These are phyloP conservation scores for Elaphurus davidianus DNA, from an alignment of 2,113 vertebrate genomes.

Conservation along the genomic window DNA sequence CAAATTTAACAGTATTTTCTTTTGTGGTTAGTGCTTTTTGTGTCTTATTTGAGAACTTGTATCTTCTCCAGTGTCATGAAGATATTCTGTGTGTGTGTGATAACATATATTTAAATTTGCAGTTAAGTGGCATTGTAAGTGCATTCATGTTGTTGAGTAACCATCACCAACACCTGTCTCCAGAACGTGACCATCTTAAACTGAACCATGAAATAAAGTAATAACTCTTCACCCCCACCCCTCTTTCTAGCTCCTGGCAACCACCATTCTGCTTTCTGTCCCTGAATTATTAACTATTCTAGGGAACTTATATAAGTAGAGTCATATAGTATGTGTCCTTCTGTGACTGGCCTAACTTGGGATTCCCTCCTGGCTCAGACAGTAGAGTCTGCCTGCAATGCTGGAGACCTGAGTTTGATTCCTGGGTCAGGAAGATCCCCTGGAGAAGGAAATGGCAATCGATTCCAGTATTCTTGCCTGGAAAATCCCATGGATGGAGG, in stretches of 20 bases:
- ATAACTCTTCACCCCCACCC: too few relatives aligned
- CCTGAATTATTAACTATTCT: neutral
- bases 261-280: neutral
- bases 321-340: neutral
- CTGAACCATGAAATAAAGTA: neutral
- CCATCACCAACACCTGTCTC: neutral
- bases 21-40: neutral
- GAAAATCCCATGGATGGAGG: neutral
- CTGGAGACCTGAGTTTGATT: neutral
- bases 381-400: neutral
- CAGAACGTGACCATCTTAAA: neutral
- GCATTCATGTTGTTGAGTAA: neutral
- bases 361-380: neutral
- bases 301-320: neutral
- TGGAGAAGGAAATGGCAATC: neutral
- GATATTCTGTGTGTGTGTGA: neutral
- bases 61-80: neutral
- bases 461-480: neutral
- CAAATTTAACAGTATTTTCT: neutral
- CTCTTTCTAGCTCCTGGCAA: neutral
- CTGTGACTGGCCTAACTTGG: neutral
- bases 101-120: neutral
- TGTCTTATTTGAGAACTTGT: neutral
- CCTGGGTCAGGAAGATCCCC: neutral
- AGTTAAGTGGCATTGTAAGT: neutral